Base-by-base conservation (phyloP, 2,113 vertebrate species). In the Nesoenas mayeri region DNA sequence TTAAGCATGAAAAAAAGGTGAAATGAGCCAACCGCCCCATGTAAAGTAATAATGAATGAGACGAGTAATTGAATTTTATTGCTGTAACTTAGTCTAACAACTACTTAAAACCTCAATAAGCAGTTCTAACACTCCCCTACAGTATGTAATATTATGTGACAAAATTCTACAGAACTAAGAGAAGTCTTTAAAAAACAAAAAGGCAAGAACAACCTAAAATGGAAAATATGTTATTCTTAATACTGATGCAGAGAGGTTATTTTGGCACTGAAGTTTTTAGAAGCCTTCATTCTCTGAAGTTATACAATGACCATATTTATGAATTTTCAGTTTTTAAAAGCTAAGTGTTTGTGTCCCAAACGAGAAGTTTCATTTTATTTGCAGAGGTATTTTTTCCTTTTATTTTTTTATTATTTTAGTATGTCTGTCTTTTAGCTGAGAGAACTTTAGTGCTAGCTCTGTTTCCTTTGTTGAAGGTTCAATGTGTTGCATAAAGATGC, bases 1-100 rank as follows among this genome's bases (percentile, higher is more conserved):
- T 99, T 93, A 99, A 98, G 96, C 98, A 97, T 28, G 99, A 99
- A 79, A 99, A 99, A 97, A 99, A 99, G 96, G 98, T 99, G 36
- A 99, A 99, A 98, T 99, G 99, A 98, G 94, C 95, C 96, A 97
- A 79, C 64, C 6, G 77, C 56, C 87, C 92, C 38, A 16, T 88
- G 81, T 84, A 84, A 92, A 97, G 77, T 95, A 96, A 94, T 80
- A 91, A 91, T 48, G 69, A 94, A 97, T 96, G 95, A 94, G 92
- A 97, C 91, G 96, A 94, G 85, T 96, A 97, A 95, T 94, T 70
- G 15, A 95, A 94, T 97, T 98, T 97, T 98, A 97, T 97, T n/a
- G 54, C 93, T 98, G 94, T 97, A 96, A 97, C 97, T 98, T 98
- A 98, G 96, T 95, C 94, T 98, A 98, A 98, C 97, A 97, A 96